Conservation (phyloP, 2,797 vertebrate species). For the Corythornis leucogaster region DNA sequence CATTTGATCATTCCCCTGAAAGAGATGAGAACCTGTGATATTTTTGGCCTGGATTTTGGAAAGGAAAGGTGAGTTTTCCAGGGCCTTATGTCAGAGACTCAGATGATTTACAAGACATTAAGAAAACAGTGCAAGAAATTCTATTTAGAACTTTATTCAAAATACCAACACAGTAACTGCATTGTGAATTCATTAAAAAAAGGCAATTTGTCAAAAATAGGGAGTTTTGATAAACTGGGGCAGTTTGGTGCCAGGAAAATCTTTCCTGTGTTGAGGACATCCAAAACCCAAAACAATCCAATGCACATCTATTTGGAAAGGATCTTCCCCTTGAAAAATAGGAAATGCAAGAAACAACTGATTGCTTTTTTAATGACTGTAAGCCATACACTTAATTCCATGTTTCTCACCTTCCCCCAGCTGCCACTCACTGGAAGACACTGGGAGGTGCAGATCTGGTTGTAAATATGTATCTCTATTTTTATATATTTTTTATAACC, state of each 20-base stretch:
- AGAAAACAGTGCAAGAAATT: not conserved
- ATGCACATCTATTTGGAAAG: not conserved
- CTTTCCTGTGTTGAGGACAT: not conserved
- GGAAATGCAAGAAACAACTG: not conserved
- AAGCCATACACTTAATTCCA: not conserved
- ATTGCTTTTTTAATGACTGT: not conserved
- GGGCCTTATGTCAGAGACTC: not conserved
- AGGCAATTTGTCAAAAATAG: not conserved
- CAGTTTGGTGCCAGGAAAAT: not conserved
- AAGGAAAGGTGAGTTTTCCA: not conserved
- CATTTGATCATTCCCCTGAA: not conserved
- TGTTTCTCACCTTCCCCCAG: too few species aligned
- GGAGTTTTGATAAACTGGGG: not conserved
- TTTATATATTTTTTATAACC: too few species aligned
- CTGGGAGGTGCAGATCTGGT: not conserved
- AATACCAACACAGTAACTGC: not conserved
- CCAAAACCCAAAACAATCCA: not conserved
- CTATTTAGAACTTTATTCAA: not conserved
- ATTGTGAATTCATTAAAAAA: not conserved
- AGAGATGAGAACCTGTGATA: not conserved
- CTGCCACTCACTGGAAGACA: not conserved
- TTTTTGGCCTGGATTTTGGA: not conserved
- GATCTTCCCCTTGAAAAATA: not conserved
- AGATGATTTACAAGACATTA: not conserved
- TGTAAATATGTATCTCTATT: not conserved